Evolutionary conservation across 2,797 vertebrate genomes (phyloP), one percentile per base, ranked within the genome.

Genomic region (Pogoniulus pusillus): DNA sequence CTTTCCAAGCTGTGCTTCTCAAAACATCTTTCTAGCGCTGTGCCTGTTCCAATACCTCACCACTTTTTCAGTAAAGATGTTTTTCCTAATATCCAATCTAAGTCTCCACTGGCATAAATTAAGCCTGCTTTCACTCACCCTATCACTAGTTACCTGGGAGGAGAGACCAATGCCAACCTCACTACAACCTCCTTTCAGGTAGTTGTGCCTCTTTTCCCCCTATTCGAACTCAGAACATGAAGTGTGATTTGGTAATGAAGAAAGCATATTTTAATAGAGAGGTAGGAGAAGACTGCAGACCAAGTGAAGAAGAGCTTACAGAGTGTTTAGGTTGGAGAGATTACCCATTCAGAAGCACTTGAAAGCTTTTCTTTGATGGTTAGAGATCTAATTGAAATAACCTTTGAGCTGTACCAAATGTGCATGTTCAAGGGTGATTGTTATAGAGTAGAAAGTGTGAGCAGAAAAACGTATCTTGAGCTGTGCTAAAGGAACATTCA

Each of bases 381-480:
- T 71, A 72, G 58, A 89, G 4, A 54, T 37, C 4, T 39, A 64
- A 10, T 20, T 65, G 55, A 90, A 75, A 65, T 16, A 1, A 59
- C 30, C 12, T 75, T 70, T 47, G 34, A 75, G 83, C 15, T 6
- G n/a, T 10, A 11, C 66, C 66, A 85, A 87, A 79, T 4, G 10
- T 6, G 2, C 0, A 0, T 30, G 26, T 51, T 76, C 47, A 32
- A 63, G n/a, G 30, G 23, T 10, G 16, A 20, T 4, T 20, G 6
- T 73, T 41, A 43, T 2, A 22, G 45, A 14, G 17, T n/a, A 35
- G 69, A 73, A 71, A 89, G 26, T 19, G 7, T 4, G 18, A 55
- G 6, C 39, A 78, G 57, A 60, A 64, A 78, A 82, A 17, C 0
- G 0, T 66, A 19, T 24, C 45, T 62, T 71, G 45, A 86, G 7